Base-by-base conservation (phyloP, 2,888 invertebrate species). In the Dryomyza anilis region DNA sequence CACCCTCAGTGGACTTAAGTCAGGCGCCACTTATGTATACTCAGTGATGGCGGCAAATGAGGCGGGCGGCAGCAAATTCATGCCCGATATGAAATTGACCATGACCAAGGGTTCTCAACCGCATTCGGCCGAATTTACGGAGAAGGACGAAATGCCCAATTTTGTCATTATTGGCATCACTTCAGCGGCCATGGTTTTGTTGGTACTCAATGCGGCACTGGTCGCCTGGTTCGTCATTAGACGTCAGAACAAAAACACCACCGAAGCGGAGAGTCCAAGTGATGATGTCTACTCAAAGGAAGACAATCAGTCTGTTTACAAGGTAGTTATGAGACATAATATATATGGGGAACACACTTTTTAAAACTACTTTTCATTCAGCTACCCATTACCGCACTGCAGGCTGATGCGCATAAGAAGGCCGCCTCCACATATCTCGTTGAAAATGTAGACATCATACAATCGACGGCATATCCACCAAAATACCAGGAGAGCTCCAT, bases 201-300 rank as follows among this genome's bases (percentile, higher is more conserved):
- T 81, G 48, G 72, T 81, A 0, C 39, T 81, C 33, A 81, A 81
- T 69, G 80, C 80, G 0, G 80, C 80, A 1, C 68, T 81, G 23
- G 80, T 81, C 3, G 80, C 80, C 12, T 81, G 80, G 81, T 81
- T 81, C 60, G 81, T 81, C 0, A 81, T 81, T 12, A 72, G 80
- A 0, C 74, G 80, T 0, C 80, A 81, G 66, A 81, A 81, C 30
- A 81, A 81, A 59, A 72, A 72, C 1, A 73, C 79, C n/a, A 69
- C 75, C 3, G 81, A 81, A 56, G 71, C 74, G 5, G 81, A 81
- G 66, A 74, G 77, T 33, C 80, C 75, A 58, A 78, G 76, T 48
- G 81, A 81, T 50, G 80, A 81, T 67, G 81, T 80, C 46, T 81
- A 81, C 69, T 81, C 81, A 21, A 81, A 81, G 71, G 81, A 81